Evolutionary conservation across 1,140 invertebrate species (phyloP).

Genomic region (Manduca sexta): DNA sequence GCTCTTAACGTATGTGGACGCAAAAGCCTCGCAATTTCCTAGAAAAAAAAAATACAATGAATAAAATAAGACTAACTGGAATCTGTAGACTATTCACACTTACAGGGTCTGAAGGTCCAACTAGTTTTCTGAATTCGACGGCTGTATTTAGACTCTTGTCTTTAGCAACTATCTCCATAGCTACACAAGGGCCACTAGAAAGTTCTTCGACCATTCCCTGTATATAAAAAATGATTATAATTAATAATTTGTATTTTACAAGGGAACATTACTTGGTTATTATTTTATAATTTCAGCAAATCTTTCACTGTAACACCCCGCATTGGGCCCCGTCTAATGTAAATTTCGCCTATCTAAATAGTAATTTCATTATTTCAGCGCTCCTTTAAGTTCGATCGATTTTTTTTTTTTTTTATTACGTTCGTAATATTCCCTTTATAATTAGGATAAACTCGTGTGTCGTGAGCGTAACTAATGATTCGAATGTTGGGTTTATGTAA

Average conservation of each 20-base stretch:
- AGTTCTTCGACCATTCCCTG: conserved; percentile 88
- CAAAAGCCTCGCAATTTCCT: conserved; percentile 90
- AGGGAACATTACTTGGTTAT: no score
- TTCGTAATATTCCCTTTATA: no score
- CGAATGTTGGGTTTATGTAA: no score
- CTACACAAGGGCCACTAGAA: conserved; percentile 87
- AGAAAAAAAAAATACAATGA: conserved; percentile 20
- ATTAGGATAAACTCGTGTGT: no score
- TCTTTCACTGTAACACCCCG: no score
- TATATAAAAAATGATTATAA: conserved; percentile 18
- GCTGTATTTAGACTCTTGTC: conserved; percentile 76
- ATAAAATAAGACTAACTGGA: not conserved
- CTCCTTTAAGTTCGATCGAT: no score
- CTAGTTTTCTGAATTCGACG: conserved; percentile 86
- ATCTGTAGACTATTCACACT: conserved; percentile 35
- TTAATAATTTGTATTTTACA: not conserved
- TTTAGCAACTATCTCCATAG: conserved; percentile 85
- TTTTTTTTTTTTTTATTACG: no score
- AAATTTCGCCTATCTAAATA: no score
- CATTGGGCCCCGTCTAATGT: no score
- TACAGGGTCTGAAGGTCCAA: conserved; percentile 92
- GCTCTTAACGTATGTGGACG: conserved; percentile 89
- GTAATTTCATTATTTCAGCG: no score
- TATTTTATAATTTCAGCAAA: no score
- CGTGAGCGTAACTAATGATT: no score